Percentiles rank a stretch among this genome's conserved stretches.
phyloP scores from a whole-genome alignment of 2,797 vertebrate genomes.

The Peromyscus attwateri region DNA sequence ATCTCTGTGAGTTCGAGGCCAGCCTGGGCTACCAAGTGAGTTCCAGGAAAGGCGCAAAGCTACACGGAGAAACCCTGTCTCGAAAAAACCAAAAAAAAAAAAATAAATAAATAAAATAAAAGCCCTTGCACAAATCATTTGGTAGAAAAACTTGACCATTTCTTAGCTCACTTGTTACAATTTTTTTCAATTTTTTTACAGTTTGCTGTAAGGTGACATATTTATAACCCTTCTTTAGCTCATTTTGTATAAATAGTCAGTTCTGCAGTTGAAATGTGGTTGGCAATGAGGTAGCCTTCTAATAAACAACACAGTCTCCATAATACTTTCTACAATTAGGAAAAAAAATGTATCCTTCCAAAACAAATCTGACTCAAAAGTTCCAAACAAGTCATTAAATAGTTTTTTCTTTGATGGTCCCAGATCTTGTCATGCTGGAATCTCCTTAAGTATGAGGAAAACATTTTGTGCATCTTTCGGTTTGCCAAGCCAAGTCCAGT shows the following conservation, averaged over 20 bases:
- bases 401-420: neutral
- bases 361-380: neutral
- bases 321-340: neutral
- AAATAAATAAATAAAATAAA: neutral
- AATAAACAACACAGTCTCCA: neutral
- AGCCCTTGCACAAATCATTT: neutral
- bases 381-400: neutral
- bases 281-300: neutral
- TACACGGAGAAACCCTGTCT: too few relatives aligned
- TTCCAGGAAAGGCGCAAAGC: too few relatives aligned
- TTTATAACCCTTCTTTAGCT: conserved; percentile 32
- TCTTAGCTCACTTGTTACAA: neutral
- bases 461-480: neutral
- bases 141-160: neutral
- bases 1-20: too few relatives aligned
- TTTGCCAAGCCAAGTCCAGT: neutral
- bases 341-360: neutral
- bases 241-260: neutral
- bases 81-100: too few relatives aligned
- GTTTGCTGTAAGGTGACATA: neutral
- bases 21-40: too few relatives aligned
- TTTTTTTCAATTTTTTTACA: neutral
- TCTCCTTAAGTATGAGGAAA: neutral
- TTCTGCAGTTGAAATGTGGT: neutral
- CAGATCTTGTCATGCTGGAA: neutral